A percentile compares a stretch with the other conserved stretches of the same genome.
These are phyloP conservation scores for Drosophila tsacasi DNA, from an alignment of 1,140 invertebrate genomes.

Conservation along the genomic window DNA sequence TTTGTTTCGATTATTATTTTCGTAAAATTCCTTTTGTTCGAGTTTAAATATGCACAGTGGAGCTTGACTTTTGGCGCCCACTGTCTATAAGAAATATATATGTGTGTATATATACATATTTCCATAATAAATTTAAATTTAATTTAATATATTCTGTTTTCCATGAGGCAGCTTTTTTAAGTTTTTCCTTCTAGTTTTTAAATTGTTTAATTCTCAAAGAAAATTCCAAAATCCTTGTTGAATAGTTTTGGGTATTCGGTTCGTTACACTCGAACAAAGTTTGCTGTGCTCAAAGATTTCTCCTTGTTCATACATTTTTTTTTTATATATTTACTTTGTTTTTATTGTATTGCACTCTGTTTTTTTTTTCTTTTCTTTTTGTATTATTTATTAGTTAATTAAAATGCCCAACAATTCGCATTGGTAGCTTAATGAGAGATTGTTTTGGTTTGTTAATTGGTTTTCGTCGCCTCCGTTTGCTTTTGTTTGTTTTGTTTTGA, in stretches of 20 bases:
- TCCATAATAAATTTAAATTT: constrained; percentile 42
- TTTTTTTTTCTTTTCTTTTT: constrained; percentile 21
- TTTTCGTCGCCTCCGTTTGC: constrained; percentile 11
- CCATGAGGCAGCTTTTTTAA: constrained; percentile 43
- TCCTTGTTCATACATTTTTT: constrained; percentile 17
- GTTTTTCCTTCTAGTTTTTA: constrained; percentile 12
- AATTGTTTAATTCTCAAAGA: constrained; percentile 42
- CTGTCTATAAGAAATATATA: constrained; percentile 42
- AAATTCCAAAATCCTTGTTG: constrained; percentile 35
- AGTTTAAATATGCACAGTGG: constrained; percentile 34
- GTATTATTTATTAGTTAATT: constrained; percentile 32
- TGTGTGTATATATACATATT: constrained; percentile 40
- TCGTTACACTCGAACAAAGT: constrained; percentile 31
- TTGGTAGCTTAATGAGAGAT: constrained; percentile 43
- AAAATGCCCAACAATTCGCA: constrained; percentile 57
- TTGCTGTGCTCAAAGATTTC: constrained; percentile 40
- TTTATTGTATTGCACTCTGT: constrained; percentile 71
- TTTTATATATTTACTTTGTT: constrained; percentile 22
- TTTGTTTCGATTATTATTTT: constrained; percentile 24
- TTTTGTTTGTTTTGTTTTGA: constrained; percentile 33
- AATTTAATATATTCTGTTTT: constrained; percentile 34
- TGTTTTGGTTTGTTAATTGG: constrained; percentile 44
- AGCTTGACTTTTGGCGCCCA: constrained; percentile 26
- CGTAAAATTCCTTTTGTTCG: constrained; percentile 54
- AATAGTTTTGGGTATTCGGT: constrained; percentile 32